phyloP scores from a whole-genome alignment of 2,888 invertebrate species.

The Cartodere bifasciata region DNA sequence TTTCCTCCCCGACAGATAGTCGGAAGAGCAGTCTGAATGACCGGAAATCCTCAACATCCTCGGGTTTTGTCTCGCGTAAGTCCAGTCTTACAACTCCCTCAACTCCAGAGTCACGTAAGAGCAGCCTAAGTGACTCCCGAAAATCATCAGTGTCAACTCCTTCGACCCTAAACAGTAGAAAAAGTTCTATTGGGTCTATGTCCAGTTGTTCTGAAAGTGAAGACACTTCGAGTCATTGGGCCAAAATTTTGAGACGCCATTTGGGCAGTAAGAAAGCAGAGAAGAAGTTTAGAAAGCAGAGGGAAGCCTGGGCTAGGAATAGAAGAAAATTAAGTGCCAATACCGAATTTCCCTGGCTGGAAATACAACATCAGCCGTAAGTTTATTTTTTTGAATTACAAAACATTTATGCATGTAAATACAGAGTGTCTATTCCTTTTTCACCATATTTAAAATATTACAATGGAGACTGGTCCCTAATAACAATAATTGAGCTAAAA shows the following conservation, averaged over 20 bases:
- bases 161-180: constrained; percentile 26
- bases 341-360: constrained; percentile 10
- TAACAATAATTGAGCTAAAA: no score
- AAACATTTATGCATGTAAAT: no score
- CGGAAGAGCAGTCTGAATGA: constrained; percentile 26
- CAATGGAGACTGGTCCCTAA: no score
- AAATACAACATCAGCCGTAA: constrained; percentile 22
- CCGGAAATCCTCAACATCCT: constrained; percentile 23
- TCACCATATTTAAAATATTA: no score
- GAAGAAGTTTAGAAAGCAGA: constrained; percentile 31
- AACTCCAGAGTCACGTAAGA: constrained; percentile 28
- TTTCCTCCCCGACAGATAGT: constrained; percentile 26
- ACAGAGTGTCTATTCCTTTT: no score
- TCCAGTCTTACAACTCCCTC: constrained; percentile 27
- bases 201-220: constrained; percentile 35
- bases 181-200: constrained; percentile 32
- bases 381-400: constrained; percentile 17
- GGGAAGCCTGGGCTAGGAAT: constrained; percentile 35
- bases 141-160: constrained; percentile 17
- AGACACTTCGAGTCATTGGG: constrained; percentile 29
- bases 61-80: constrained; percentile 29
- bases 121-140: constrained; percentile 24
- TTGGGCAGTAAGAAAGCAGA: constrained; percentile 30
- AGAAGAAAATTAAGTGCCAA: constrained; percentile 31
- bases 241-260: constrained; percentile 27